phyloP scores from a whole-genome alignment of 2,797 vertebrate genomes.

The Megaceryle alcyon region DNA sequence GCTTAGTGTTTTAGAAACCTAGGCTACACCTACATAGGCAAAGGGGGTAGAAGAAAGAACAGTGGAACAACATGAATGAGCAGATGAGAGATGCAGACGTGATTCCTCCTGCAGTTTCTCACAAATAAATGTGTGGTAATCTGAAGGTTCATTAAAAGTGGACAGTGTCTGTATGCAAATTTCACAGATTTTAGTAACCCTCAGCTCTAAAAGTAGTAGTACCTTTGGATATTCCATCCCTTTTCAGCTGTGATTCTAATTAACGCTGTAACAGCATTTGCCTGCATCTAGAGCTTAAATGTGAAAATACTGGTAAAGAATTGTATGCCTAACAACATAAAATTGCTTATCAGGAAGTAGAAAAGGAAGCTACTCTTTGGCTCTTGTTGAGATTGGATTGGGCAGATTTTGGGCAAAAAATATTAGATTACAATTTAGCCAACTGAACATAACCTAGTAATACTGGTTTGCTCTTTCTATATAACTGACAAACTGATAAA shows the following conservation, averaged over 20 bases:
- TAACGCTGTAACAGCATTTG: not conserved
- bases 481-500: not conserved
- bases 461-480: not conserved
- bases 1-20: not conserved
- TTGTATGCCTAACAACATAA: not conserved
- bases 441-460: not conserved
- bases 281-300: not conserved
- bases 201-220: not conserved
- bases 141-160: not conserved
- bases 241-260: not conserved
- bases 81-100: not conserved
- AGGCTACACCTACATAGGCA: not conserved
- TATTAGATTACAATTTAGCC: not conserved
- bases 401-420: not conserved
- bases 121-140: not conserved
- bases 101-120: not conserved
- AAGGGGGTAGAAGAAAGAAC: not conserved
- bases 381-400: not conserved
- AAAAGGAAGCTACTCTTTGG: accelerated
- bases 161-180: not conserved
- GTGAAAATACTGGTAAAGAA: not conserved
- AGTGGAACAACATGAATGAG: not conserved
- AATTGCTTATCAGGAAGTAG: not conserved
- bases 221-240: not conserved
- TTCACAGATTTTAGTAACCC: not conserved